Conservation (phyloP, 2,113 vertebrate genomes). For the Prunella fulvescens region DNA sequence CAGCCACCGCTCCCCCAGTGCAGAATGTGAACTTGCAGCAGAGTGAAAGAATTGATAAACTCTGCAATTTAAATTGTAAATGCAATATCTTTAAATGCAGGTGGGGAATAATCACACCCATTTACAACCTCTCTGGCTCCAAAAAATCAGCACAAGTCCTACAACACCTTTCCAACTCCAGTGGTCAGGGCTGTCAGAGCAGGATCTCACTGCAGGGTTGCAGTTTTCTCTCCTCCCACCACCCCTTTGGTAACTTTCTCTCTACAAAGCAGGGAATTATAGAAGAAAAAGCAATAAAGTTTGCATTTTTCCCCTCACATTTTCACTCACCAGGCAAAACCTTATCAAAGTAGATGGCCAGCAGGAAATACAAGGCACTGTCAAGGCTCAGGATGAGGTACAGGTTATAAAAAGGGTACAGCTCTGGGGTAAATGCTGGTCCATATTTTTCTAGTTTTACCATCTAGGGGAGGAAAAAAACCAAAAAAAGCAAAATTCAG, state of each 20-base stretch:
- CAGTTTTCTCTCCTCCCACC: not conserved
- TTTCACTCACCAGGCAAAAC: slow-evolving; percentile 81
- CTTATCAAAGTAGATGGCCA: slow-evolving; percentile 86
- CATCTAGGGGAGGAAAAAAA: slow-evolving; percentile 57
- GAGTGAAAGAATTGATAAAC: rapidly evolving
- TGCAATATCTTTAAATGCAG: not conserved
- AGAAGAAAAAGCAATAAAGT: not conserved
- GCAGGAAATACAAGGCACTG: slow-evolving; percentile 79
- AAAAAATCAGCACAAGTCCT: not conserved
- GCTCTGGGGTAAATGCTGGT: slow-evolving; percentile 57
- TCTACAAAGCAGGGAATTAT: not conserved
- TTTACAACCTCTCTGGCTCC: not conserved
- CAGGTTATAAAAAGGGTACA: slow-evolving; percentile 73
- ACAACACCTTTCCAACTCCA: not conserved
- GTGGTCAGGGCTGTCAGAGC: not conserved
- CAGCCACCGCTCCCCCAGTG: rapidly evolving
- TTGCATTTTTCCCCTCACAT: not conserved
- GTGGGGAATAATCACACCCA: not conserved
- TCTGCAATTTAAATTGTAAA: not conserved
- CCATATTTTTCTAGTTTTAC: slow-evolving; percentile 78
- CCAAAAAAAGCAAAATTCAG: not conserved
- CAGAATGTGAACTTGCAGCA: rapidly evolving
- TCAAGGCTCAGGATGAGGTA: slow-evolving; percentile 79
- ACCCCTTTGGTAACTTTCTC: not conserved
- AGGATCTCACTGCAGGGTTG: not conserved